Conservation (phyloP, 2,113 vertebrate genomes). For the Cyphomyrus plagiostoma region DNA sequence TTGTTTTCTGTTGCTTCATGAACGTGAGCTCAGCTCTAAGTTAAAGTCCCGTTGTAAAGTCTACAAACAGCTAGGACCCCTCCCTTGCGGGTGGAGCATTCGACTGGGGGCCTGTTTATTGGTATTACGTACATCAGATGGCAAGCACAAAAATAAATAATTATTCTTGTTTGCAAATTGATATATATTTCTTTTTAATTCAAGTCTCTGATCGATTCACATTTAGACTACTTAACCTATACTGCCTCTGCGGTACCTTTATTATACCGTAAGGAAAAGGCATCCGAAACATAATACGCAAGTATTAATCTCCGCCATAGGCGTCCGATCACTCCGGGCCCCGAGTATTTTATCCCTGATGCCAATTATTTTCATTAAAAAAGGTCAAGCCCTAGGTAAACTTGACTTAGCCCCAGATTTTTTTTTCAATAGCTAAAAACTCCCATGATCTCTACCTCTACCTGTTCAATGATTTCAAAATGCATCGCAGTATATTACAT, state of each 20-base stretch:
- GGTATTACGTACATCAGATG: neutral
- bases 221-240: neutral
- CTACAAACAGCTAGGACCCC: neutral
- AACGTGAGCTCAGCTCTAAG: neutral
- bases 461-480: neutral
- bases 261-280: neutral
- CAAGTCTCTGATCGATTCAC: neutral
- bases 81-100: neutral
- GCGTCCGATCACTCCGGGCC: too few relatives aligned
- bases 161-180: neutral
- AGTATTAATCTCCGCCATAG: neutral
- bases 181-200: neutral
- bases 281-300: neutral
- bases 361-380: too few relatives aligned
- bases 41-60: neutral
- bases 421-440: too few relatives aligned
- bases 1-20: neutral
- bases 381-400: too few relatives aligned
- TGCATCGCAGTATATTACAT: neutral
- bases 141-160: neutral
- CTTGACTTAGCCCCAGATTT: too few relatives aligned
- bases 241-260: neutral
- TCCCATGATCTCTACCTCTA: too few relatives aligned
- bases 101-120: neutral
- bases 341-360: too few relatives aligned